Evolutionary conservation across 1,140 invertebrate genomes (phyloP).

Genomic region (Berghia stephanieae): DNA sequence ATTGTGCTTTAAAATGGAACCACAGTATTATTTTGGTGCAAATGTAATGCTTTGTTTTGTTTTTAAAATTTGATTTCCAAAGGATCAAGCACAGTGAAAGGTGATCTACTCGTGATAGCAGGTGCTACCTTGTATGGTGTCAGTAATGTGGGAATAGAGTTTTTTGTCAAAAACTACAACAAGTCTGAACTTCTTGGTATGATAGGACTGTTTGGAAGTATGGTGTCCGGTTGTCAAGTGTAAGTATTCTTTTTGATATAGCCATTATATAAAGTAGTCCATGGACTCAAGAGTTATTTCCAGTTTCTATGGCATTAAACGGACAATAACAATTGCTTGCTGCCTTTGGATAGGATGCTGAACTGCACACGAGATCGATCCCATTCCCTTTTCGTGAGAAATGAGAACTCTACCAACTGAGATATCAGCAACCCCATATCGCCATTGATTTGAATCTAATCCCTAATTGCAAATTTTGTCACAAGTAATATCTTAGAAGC

Average conservation of each 20-base stretch:
- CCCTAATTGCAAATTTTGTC: no score
- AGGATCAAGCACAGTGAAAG: conserved; percentile 82
- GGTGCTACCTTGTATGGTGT: conserved; percentile 84
- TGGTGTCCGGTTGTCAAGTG: conserved; percentile 83
- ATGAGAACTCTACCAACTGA: no score
- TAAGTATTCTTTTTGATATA: conserved; percentile 67
- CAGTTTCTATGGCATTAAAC: no score
- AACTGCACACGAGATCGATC: no score
- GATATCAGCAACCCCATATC: no score
- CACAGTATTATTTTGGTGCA: neutral
- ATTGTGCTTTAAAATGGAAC: neutral
- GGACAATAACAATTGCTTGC: no score
- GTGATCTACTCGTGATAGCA: conserved; percentile 84
- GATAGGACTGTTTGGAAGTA: conserved; percentile 83
- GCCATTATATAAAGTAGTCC: no score
- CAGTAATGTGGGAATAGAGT: conserved; percentile 84
- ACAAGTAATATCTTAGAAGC: no score
- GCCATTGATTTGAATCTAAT: no score
- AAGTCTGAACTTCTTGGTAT: conserved; percentile 86
- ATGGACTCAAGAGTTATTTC: no score
- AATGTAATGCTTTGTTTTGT: neutral
- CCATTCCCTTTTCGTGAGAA: no score
- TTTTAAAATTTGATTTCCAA: conserved; percentile 51
- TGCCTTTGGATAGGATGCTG: no score
- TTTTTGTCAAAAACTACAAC: conserved; percentile 82